These are phyloP conservation scores for Sebastolobus alascanus DNA, from an alignment of 2,797 vertebrate genomes.

Conservation along the genomic window DNA sequence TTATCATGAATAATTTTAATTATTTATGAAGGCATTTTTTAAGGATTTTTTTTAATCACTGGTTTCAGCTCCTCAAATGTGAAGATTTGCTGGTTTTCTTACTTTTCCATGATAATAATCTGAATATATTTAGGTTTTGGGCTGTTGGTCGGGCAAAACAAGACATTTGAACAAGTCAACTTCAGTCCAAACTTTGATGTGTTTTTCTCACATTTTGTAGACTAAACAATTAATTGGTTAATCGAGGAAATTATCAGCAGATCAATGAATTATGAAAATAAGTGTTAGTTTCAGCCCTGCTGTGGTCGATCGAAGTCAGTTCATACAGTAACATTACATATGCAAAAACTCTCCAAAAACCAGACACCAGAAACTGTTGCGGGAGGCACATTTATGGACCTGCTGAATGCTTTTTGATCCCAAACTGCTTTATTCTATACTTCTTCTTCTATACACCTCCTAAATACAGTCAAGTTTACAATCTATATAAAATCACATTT, in stretches of 20 bases:
- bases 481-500: neutral
- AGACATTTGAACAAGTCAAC: neutral
- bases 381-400: neutral
- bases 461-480: neutral
- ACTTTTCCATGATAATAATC: neutral
- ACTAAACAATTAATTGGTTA: no score
- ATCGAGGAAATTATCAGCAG: neutral
- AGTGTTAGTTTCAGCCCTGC: no score
- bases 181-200: no score
- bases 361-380: neutral
- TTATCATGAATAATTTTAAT: neutral
- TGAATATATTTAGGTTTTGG: neutral
- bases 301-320: no score
- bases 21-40: neutral
- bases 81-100: neutral
- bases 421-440: neutral
- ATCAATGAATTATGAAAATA: neutral
- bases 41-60: neutral
- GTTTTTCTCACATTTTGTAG: neutral
- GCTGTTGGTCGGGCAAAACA: neutral
- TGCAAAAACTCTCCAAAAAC: neutral
- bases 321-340: constrained; percentile 1
- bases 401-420: neutral
- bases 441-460: neutral
- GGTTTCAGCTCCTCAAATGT: neutral